Conservation (phyloP, 2,888 invertebrate genomes). For the Lycaena phlaeas region DNA sequence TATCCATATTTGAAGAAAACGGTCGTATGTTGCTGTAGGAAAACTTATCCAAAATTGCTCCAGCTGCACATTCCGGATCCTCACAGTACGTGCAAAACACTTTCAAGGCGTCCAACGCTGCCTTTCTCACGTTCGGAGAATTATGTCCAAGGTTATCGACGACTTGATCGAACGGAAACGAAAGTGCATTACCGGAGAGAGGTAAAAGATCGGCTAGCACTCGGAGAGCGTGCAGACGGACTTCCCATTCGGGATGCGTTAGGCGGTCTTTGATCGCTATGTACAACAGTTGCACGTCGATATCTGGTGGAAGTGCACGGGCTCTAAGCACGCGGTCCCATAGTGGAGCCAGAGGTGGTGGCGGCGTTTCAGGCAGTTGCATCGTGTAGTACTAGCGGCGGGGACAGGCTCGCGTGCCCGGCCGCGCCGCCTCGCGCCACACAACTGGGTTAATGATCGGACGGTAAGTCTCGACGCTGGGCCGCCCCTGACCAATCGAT, state of each 20-base stretch:
- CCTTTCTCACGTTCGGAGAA: constrained; percentile 86
- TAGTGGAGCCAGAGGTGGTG: constrained; percentile 78
- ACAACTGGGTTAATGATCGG: constrained; percentile 72
- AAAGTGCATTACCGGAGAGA: constrained; percentile 78
- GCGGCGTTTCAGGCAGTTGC: constrained; percentile 64
- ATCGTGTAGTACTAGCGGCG: constrained; percentile 49
- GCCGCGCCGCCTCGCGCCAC: constrained; percentile 58
- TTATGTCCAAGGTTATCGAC: constrained; percentile 85
- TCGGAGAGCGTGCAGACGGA: constrained; percentile 84
- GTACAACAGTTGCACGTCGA: constrained; percentile 78
- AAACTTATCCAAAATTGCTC: constrained; percentile 77
- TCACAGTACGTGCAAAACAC: constrained; percentile 80
- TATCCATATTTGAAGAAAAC: constrained; percentile 63
- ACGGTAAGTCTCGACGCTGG: constrained; percentile 52
- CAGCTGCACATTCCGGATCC: constrained; percentile 77
- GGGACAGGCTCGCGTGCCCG: constrained; percentile 56
- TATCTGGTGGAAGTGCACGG: constrained; percentile 78
- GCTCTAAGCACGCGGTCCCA: constrained; percentile 88
- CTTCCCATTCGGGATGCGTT: constrained; percentile 87
- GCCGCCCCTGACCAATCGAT: constrained; percentile 66
- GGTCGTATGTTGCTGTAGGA: constrained; percentile 72
- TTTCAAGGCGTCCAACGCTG: constrained; percentile 82
- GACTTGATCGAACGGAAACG: constrained; percentile 81
- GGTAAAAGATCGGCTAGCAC: constrained; percentile 86
- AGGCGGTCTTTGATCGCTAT: constrained; percentile 81